Percentiles rank a stretch among this genome's conserved stretches.
Conservation (phyloP, 2,113 vertebrate genomes). For the Eulemur rufifrons region DNA sequence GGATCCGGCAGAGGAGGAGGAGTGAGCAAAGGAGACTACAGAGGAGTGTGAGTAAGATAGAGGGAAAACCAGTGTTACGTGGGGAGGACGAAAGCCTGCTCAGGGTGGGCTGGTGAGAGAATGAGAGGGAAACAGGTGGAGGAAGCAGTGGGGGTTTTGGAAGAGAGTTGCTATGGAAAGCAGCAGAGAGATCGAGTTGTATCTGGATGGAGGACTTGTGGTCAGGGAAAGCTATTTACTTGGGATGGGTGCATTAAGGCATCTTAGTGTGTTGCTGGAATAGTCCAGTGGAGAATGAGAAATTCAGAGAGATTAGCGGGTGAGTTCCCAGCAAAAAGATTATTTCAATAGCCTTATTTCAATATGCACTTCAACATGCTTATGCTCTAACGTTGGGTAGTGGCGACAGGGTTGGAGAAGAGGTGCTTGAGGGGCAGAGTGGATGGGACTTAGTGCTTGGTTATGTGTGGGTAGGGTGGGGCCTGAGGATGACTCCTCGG, state of each 20-base stretch:
- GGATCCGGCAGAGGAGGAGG: neutral
- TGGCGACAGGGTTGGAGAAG: neutral
- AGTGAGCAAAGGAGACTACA: neutral
- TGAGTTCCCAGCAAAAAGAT: neutral
- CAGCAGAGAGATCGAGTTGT: neutral
- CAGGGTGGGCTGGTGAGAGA: neutral
- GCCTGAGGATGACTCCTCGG: neutral
- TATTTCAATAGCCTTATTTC: neutral
- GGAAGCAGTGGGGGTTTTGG: neutral
- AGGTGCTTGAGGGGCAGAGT: neutral
- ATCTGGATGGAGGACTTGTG: neutral
- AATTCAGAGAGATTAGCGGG: neutral
- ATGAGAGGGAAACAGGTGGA: fast-evolving
- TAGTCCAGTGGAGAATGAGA: neutral
- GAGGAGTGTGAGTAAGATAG: neutral
- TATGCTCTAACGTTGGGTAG: neutral
- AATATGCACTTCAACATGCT: neutral
- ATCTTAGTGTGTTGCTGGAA: neutral
- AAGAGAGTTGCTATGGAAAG: neutral
- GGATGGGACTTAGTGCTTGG: neutral
- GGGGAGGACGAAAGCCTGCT: neutral
- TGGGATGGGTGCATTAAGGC: neutral
- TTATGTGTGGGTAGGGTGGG: neutral
- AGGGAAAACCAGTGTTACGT: neutral
- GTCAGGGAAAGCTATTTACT: neutral